Conservation (phyloP, 2,797 vertebrate genomes). For the Balearica regulorum region DNA sequence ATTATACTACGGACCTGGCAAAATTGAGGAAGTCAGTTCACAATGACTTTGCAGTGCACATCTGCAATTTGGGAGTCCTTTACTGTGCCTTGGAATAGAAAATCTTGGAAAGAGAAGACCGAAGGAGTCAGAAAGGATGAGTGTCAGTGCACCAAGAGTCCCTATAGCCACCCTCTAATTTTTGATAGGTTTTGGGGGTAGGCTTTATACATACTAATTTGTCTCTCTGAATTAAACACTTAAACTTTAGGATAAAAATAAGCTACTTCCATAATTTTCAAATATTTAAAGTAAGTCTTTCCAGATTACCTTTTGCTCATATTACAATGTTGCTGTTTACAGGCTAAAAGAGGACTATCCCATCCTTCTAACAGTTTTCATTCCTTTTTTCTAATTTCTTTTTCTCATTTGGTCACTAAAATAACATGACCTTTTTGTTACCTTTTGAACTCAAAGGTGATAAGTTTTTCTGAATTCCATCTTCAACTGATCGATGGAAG, state of each 20-base stretch:
- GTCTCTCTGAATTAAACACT: not conserved
- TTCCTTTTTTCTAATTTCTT: not conserved
- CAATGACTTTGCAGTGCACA: not conserved
- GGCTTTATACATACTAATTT: not conserved
- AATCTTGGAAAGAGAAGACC: not conserved
- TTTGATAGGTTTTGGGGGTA: not conserved
- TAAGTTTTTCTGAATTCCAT: not conserved
- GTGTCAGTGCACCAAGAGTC: not conserved
- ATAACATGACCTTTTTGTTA: not conserved
- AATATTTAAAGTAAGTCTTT: not conserved
- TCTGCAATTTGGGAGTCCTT: not conserved
- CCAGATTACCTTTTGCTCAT: not conserved
- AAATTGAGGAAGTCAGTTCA: not conserved
- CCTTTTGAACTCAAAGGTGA: not conserved
- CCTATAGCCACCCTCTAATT: rapidly evolving
- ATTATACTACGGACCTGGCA: not conserved
- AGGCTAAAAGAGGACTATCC: not conserved
- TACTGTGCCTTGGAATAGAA: not conserved
- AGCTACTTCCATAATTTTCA: not conserved
- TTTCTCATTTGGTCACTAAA: not conserved
- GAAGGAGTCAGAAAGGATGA: not conserved
- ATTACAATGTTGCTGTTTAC: not conserved
- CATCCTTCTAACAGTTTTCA: not conserved
- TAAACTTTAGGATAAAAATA: not conserved
- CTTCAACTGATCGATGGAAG: not conserved